Evolutionary conservation across 2,888 invertebrate genomes (phyloP), one percentile per base, ranked within the genome.

Genomic region (Apocheima hispidaria): DNA sequence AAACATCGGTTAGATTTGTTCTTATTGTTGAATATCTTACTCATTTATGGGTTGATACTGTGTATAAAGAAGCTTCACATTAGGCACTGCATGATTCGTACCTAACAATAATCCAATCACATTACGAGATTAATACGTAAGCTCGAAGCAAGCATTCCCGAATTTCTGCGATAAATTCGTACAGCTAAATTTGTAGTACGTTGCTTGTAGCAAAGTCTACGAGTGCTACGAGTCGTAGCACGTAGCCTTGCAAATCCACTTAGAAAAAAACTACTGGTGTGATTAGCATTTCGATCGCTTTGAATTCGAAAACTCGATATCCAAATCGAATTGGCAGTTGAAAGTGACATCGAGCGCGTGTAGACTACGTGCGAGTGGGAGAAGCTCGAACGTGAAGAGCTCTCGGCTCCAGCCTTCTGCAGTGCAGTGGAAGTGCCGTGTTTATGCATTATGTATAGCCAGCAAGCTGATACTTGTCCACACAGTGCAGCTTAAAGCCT

Each of bases 371-470:
- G 72, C 61, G 62, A 66, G 74, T 73, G 73, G 75, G 76, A 75
- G 76, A 77, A 74, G 72, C 81, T 85, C 77, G 73, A 77, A 72
- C 69, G 76, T 78, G 78, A 75, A 84, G 83, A 74, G 82, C 77
- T 74, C 83, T 86, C 66, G 60, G 62, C 71, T 69, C 36, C 56
- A 52, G 70, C 68, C 74, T 72, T 73, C 77, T 73, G 71, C 80
- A 75, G 74, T 77, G 78, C 68, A 62, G 65, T 56, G 58, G 59
- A 78, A 76, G 75, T 75, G 77, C 72, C 72, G 79, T 82, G 81
- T 81, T 81, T 79, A 84, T 87, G 83, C 85, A 86, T 85, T 81
- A 81, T 76, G 78, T 76, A 77, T 74, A 71, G 65, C 70, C 58
- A 26, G 52, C 59, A 69, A 73, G 71, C 74, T 75, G 74, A 76